Evolutionary conservation across 1,140 invertebrate species (phyloP).

Genomic region (Aricia agestis): DNA sequence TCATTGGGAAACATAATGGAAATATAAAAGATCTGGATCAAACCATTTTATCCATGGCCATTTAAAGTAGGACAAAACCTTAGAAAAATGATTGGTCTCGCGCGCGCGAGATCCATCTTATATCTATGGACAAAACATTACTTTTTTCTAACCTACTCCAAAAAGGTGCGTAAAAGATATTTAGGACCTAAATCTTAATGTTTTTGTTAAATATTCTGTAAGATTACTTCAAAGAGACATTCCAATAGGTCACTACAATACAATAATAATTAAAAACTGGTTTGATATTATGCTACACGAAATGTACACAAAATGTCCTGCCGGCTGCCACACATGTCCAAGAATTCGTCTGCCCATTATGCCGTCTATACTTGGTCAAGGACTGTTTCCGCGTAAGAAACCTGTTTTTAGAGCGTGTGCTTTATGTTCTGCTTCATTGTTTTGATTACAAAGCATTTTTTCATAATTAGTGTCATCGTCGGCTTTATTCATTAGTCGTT

Average conservation of each 20-base stretch:
- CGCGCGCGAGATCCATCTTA: too few species aligned
- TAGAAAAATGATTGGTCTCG: too few species aligned
- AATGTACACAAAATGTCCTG: neutral
- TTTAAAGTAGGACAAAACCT: too few species aligned
- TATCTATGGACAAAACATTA: too few species aligned
- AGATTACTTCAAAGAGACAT: neutral
- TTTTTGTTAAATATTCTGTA: neutral
- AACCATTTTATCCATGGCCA: too few species aligned
- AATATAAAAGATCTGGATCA: too few species aligned
- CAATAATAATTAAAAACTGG: too few species aligned
- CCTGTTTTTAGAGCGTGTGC: neutral
- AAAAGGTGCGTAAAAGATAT: neutral
- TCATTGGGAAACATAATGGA: neutral
- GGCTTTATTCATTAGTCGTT: neutral
- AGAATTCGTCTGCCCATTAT: neutral
- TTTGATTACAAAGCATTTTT: neutral
- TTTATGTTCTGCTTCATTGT: slow-evolving; percentile 1
- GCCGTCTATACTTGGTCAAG: neutral
- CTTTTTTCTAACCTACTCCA: neutral
- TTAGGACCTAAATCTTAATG: too few species aligned
- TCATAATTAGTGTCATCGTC: neutral
- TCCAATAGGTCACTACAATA: neutral
- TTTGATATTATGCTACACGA: neutral
- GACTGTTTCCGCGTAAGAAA: neutral
- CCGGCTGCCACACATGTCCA: neutral